A percentile compares a stretch with the other conserved stretches of the same genome.
phyloP scores from a whole-genome alignment of 2,888 invertebrate genomes.

The Leucophora obtusa region DNA sequence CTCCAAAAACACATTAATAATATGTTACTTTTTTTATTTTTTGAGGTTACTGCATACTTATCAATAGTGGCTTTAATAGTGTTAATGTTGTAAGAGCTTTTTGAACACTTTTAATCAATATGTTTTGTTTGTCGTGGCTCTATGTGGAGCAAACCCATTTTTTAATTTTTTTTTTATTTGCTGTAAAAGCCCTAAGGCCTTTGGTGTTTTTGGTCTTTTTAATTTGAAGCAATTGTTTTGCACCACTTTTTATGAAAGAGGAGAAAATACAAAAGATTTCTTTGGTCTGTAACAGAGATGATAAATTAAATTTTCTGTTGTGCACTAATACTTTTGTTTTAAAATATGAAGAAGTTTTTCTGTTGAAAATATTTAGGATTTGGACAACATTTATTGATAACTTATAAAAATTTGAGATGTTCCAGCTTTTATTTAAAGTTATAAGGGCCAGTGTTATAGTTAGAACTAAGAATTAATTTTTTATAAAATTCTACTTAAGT shows the following conservation, averaged over 20 bases:
- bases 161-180: background rate
- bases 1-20: constrained; percentile 37
- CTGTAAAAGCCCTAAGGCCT: background rate
- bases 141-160: background rate
- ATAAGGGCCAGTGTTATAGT: too few species aligned
- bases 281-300: too few species aligned
- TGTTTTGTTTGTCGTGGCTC: background rate
- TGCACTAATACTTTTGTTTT: too few species aligned
- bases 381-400: too few species aligned
- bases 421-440: too few species aligned
- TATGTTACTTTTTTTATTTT: background rate
- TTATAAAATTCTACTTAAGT: too few species aligned
- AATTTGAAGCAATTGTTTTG: constrained; percentile 55
- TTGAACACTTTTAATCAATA: constrained; percentile 36
- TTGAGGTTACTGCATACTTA: constrained; percentile 18
- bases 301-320: too few species aligned
- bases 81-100: constrained; percentile 35
- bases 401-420: too few species aligned
- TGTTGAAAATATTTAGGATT: too few species aligned
- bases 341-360: too few species aligned
- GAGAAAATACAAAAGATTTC: background rate
- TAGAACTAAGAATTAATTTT: too few species aligned
- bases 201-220: constrained; percentile 14
- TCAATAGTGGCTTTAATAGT: background rate
- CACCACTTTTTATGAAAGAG: constrained; percentile 40